phyloP scores from a whole-genome alignment of 1,140 invertebrate species.

The Heliconius hewitsoni region DNA sequence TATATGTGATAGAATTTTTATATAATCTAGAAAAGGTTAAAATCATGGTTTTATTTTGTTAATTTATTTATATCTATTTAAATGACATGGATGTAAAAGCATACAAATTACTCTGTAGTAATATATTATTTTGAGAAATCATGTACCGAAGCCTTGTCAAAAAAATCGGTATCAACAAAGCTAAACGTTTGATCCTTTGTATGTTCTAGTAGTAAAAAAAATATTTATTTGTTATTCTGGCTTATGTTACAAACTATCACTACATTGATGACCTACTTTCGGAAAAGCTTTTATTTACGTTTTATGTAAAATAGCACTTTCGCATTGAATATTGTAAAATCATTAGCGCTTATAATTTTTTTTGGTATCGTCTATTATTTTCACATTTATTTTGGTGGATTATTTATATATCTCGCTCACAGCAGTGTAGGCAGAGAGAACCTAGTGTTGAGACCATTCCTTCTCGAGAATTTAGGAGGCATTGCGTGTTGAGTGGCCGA shows the following conservation, averaged over 20 bases:
- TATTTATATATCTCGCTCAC: no score
- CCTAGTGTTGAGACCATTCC: no score
- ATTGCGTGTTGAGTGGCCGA: no score
- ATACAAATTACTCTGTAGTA: no score
- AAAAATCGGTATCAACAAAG: neutral
- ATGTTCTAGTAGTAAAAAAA: conserved; percentile 23
- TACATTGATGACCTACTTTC: conserved; percentile 25
- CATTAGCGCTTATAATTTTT: neutral
- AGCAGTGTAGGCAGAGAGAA: no score
- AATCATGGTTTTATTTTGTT: no score
- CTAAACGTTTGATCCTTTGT: neutral
- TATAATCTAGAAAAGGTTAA: neutral
- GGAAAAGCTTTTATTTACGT: conserved; percentile 6
- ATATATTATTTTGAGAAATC: no score
- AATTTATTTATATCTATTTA: no score
- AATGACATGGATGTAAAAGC: no score
- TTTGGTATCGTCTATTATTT: neutral
- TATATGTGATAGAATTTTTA: neutral
- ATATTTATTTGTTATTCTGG: conserved; percentile 24
- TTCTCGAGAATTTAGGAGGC: no score
- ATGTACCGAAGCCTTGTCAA: neutral
- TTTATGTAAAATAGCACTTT: conserved; percentile 10
- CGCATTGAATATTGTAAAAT: neutral
- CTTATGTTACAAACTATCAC: conserved; percentile 20
- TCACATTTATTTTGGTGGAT: no score